These are phyloP conservation scores for Orius laevigatus DNA, from an alignment of 1,140 invertebrate species.

Conservation along the genomic window DNA sequence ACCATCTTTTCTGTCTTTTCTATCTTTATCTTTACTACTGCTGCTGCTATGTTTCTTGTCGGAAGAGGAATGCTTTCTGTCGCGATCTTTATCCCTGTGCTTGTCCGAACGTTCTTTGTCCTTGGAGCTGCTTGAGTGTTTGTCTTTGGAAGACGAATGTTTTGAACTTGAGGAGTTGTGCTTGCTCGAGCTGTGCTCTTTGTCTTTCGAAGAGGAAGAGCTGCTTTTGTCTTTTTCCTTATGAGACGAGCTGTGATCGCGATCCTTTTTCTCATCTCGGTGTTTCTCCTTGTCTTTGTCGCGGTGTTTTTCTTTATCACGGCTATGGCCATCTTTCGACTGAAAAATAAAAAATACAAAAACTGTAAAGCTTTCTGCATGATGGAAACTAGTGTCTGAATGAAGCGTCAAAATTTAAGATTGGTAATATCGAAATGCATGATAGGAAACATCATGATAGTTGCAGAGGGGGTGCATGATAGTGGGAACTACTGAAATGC, in stretches of 20 bases:
- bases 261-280: conserved; percentile 21
- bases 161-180: background rate
- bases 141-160: conserved; percentile 16
- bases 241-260: conserved; percentile 19
- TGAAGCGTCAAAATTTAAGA: no score
- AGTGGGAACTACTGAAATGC: no score
- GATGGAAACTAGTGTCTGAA: no score
- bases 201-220: conserved; percentile 11
- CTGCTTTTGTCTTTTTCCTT: conserved; percentile 20
- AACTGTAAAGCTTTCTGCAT: conserved; percentile 5
- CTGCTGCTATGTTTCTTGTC: conserved; percentile 17
- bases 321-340: conserved; percentile 7
- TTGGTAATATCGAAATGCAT: no score
- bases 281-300: conserved; percentile 36
- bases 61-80: conserved; percentile 17
- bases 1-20: conserved; percentile 19
- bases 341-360: conserved; percentile 5
- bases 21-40: conserved; percentile 18
- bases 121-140: conserved; percentile 19
- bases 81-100: conserved; percentile 4
- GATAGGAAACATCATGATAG: no score
- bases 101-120: conserved; percentile 27
- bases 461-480: no score
- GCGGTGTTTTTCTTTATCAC: conserved; percentile 22
- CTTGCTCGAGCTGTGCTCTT: conserved; percentile 16